Conservation (phyloP, 2,113 vertebrate genomes). For the Neogale vison region DNA sequence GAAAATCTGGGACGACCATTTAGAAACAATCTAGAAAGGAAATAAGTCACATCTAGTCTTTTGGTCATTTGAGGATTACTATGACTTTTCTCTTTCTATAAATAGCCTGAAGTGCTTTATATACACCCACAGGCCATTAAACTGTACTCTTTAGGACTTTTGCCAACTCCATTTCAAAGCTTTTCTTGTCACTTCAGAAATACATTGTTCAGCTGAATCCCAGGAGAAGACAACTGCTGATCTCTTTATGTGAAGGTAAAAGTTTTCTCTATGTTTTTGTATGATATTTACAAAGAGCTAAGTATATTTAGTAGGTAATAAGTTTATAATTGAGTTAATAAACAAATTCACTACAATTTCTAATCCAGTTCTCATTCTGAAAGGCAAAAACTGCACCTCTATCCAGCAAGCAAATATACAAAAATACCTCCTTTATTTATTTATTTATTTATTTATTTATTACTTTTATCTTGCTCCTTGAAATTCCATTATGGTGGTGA, state of each 20-base stretch:
- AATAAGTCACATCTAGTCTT: neutral
- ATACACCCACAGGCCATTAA: neutral
- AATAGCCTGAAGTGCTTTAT: neutral
- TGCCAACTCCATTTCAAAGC: neutral
- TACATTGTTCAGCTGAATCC: neutral
- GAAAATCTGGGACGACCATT: neutral
- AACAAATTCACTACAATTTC: neutral
- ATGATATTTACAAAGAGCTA: neutral
- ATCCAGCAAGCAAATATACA: neutral
- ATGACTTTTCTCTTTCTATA: neutral
- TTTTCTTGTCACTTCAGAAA: neutral
- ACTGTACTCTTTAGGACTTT: neutral
- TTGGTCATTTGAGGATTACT: neutral
- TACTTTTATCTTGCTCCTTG: slow-evolving; percentile 23
- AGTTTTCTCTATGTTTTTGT: neutral
- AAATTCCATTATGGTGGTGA: slow-evolving; percentile 1
- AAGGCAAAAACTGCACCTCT: slow-evolving; percentile 31
- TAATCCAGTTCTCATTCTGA: neutral
- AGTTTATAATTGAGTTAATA: slow-evolving; percentile 13
- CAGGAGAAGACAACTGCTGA: neutral
- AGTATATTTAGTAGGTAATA: neutral
- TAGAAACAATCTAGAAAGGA: neutral
- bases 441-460: neutral
- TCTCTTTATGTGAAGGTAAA: neutral
- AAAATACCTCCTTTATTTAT: neutral